Percentiles rank a stretch among this genome's conserved stretches.
These are phyloP conservation scores for Melanotaenia trifasciata DNA, from an alignment of 2,797 vertebrate species.

Conservation along the genomic window DNA sequence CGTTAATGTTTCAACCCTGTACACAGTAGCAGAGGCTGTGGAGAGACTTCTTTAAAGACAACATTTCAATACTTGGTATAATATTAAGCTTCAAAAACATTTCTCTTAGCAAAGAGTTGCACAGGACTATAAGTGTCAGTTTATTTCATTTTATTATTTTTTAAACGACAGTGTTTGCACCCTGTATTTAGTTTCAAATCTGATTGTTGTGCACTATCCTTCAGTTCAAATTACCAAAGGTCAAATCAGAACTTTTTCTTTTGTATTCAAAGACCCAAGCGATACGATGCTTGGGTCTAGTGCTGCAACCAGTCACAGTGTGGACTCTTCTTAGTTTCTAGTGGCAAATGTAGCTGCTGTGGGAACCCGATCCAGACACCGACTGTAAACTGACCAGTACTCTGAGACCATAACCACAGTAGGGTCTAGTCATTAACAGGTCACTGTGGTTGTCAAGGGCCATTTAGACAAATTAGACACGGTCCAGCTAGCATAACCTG, in stretches of 20 bases:
- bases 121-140: background rate
- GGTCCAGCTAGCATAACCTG: slow-evolving; percentile 66
- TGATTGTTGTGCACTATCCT: background rate
- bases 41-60: background rate
- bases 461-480: slow-evolving; percentile 72
- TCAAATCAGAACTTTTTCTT: background rate
- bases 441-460: slow-evolving; percentile 69
- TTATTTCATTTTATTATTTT: background rate
- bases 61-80: background rate
- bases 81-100: background rate
- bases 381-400: slow-evolving; percentile 69
- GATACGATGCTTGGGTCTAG: background rate
- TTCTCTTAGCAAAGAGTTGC: background rate
- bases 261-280: background rate
- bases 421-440: slow-evolving; percentile 69
- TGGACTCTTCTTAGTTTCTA: slow-evolving; percentile 36
- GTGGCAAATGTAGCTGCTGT: slow-evolving; percentile 37
- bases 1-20: background rate
- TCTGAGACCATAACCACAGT: slow-evolving; percentile 60
- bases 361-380: slow-evolving; percentile 56
- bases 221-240: background rate
- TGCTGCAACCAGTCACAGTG: slow-evolving; percentile 5
- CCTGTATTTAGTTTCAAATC: background rate
- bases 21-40: background rate
- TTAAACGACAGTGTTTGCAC: background rate